phyloP scores from a whole-genome alignment of 2,113 vertebrate genomes.

The Pogona vitticeps region DNA sequence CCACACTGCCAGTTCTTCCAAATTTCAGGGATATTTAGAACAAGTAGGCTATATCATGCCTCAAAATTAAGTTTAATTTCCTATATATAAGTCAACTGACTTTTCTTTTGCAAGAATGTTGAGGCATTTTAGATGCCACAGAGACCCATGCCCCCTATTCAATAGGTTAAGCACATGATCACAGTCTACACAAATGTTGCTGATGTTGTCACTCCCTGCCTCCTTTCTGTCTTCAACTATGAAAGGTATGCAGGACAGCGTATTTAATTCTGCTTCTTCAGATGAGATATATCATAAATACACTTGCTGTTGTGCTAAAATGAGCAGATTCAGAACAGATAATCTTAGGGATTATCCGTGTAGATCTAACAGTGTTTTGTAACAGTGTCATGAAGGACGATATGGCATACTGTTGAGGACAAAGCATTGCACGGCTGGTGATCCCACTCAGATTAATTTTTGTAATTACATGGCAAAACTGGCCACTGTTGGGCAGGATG shows the following conservation, averaged over 20 bases:
- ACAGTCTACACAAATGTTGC: background rate
- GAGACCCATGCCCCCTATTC: no score
- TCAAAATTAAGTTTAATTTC: background rate
- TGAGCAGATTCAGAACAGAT: background rate
- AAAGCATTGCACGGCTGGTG: no score
- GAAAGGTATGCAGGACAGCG: background rate
- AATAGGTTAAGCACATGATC: background rate
- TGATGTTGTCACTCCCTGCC: background rate
- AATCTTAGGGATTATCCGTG: background rate
- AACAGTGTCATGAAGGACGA: background rate
- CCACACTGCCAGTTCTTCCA: no score
- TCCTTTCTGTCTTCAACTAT: background rate
- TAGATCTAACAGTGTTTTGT: background rate
- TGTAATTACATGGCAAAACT: background rate
- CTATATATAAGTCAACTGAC: background rate
- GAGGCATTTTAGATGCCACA: background rate
- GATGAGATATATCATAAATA: background rate
- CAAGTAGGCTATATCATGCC: no score
- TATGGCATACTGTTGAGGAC: background rate
- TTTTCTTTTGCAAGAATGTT: background rate
- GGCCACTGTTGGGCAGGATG: background rate
- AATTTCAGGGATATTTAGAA: no score
- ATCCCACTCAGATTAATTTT: background rate
- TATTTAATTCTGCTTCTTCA: background rate
- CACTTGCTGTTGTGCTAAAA: constrained; percentile 1